These are phyloP conservation scores for Staurois parvus DNA, from an alignment of 2,797 vertebrate genomes.

Conservation along the genomic window DNA sequence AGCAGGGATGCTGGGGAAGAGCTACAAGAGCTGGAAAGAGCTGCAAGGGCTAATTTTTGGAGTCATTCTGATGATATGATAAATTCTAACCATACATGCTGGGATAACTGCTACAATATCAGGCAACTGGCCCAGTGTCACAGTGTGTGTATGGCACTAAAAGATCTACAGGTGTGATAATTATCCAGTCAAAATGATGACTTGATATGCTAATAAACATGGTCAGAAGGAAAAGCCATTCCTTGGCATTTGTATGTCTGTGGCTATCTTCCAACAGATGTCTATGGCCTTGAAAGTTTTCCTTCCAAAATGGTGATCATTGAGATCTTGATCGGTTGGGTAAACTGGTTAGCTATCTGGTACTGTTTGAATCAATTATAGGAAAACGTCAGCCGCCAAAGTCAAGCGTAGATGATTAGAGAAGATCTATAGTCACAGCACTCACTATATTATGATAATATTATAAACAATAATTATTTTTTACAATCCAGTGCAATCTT, in stretches of 20 bases:
- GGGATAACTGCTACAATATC: background rate
- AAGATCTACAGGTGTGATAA: background rate
- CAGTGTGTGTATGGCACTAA: slow-evolving; percentile 1
- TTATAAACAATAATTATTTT: too few species aligned
- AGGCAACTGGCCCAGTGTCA: slow-evolving; percentile 1
- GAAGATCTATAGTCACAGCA: too few species aligned
- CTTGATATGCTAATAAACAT: background rate
- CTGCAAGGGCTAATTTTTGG: slow-evolving; percentile 16
- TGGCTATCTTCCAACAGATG: background rate
- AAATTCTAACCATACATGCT: background rate
- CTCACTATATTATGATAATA: too few species aligned
- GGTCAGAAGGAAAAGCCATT: background rate
- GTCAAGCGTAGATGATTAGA: too few species aligned
- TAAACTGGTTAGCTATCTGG: too few species aligned
- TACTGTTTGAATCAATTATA: too few species aligned
- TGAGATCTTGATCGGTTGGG: too few species aligned
- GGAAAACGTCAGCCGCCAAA: too few species aligned
- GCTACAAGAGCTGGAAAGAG: slow-evolving; percentile 25
- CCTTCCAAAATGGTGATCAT: too few species aligned
- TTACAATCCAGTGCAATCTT: too few species aligned
- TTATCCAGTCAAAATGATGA: background rate
- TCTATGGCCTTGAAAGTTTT: background rate
- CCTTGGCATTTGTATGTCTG: background rate
- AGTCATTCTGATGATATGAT: slow-evolving; percentile 3
- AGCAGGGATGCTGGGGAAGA: slow-evolving; percentile 27